Evolutionary conservation across 2,113 vertebrate species (phyloP).

Genomic region (Brienomyrus longianalis): DNA sequence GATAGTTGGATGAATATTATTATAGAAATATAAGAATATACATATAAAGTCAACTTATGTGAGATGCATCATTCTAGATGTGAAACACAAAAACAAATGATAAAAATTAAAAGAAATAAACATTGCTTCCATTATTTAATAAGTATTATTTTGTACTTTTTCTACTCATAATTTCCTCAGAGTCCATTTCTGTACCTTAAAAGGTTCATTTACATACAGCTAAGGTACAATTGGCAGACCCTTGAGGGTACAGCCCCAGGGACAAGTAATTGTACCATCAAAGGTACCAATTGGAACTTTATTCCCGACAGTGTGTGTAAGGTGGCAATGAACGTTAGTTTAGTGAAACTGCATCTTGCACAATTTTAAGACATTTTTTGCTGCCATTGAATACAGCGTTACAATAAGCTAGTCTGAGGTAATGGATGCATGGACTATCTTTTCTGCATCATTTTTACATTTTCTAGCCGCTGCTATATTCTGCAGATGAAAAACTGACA

Average conservation of each 20-base stretch:
- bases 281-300: background rate
- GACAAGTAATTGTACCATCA: background rate
- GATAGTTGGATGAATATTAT: background rate
- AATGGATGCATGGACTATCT: background rate
- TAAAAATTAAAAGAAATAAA: background rate
- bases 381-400: background rate
- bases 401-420: background rate
- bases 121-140: background rate
- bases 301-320: background rate
- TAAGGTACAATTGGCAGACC: background rate
- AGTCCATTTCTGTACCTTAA: background rate
- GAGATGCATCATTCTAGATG: background rate
- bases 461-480: background rate
- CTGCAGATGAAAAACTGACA: background rate
- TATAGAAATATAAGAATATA: background rate
- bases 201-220: background rate
- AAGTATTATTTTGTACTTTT: background rate
- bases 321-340: background rate
- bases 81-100: background rate
- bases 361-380: background rate
- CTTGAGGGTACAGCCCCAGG: background rate
- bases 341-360: background rate
- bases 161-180: background rate
- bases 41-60: background rate
- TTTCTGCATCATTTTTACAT: conserved; percentile 1